phyloP scores from a whole-genome alignment of 2,888 invertebrate genomes.

The Halictus quadricinctus region DNA sequence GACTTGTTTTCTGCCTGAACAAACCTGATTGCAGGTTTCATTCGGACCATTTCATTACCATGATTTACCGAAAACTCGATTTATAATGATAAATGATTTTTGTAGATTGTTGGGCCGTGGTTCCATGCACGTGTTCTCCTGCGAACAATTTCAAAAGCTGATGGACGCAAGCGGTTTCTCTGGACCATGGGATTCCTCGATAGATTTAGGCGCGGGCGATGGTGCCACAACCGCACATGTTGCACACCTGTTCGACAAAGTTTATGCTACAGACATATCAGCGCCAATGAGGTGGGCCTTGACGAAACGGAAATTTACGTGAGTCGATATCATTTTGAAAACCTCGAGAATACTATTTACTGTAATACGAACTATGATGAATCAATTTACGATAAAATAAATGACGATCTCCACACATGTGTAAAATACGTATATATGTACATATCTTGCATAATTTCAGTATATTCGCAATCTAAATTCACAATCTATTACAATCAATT shows the following conservation, averaged over 20 bases:
- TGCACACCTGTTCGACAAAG: slow-evolving; percentile 88
- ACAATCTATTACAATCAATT: no score
- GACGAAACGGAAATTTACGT: slow-evolving; percentile 90
- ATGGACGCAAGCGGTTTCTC: slow-evolving; percentile 82
- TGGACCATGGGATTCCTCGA: slow-evolving; percentile 83
- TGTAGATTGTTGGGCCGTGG: slow-evolving; percentile 92
- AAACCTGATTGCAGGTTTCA: neutral
- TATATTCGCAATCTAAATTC: no score
- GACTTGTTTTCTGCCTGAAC: no score
- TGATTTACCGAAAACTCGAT: neutral
- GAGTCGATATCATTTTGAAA: slow-evolving; percentile 78
- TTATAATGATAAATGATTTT: slow-evolving; percentile 24
- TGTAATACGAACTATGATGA: no score
- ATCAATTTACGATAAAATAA: no score
- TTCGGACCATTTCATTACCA: neutral
- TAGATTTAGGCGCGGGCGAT: slow-evolving; percentile 98
- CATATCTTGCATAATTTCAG: no score
- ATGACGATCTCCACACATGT: no score
- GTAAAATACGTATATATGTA: no score
- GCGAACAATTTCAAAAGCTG: slow-evolving; percentile 89
- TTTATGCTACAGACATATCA: slow-evolving; percentile 96
- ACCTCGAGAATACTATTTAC: neutral
- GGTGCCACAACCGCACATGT: slow-evolving; percentile 95
- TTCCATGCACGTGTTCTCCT: slow-evolving; percentile 98
- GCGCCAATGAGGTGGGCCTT: slow-evolving; percentile 93